Evolutionary conservation across 2,888 invertebrate genomes (phyloP), one percentile per base, ranked within the genome.

Genomic region (Drosophila demipolita): DNA sequence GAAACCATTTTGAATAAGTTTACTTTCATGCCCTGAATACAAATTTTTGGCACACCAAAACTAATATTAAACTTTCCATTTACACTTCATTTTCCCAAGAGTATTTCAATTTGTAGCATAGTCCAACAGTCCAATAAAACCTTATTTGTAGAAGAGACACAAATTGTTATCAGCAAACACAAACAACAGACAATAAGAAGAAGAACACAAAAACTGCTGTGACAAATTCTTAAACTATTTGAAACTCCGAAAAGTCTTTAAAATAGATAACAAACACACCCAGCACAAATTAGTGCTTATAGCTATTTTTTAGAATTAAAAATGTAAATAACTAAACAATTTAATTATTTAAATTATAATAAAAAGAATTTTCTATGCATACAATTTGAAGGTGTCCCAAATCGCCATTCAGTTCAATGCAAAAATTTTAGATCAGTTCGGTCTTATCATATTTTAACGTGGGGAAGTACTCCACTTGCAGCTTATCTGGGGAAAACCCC

Each of bases 401-500:
- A 67, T 67, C n/a, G 29, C 38, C 35, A 52, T 64, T 50, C 61
- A 35, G 60, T 26, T 40, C 38, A 45, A 45, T 23, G 33, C 26
- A 29, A 48, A 76, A 35, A 40, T 48, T 64, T 54, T 52, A 42
- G 42, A 15, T 63, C 48, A 57, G 38, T 33, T 49, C 45, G 17
- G 5, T 45, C 35, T 54, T 45, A 40, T 17, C 42, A n/a, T 20
- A 26, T n/a, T 17, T 40, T 6, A 11, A 8, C 20, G 20, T 8
- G 58, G 80, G 80, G 76, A 75, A 75, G 59, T 75, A 79, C 76
- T 66, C 62, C 50, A 60, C 61, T 75, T 70, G 45, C 36, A 12
- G 23, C 20, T 15, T 17, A 12, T 3, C 8, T 32, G 35, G 55
- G n/a, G 9, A 57, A 70, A 33, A 38, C 38, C 33, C 57, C 29